These are phyloP conservation scores for Torymus tubicola DNA, from an alignment of 2,888 invertebrate species.

Conservation along the genomic window DNA sequence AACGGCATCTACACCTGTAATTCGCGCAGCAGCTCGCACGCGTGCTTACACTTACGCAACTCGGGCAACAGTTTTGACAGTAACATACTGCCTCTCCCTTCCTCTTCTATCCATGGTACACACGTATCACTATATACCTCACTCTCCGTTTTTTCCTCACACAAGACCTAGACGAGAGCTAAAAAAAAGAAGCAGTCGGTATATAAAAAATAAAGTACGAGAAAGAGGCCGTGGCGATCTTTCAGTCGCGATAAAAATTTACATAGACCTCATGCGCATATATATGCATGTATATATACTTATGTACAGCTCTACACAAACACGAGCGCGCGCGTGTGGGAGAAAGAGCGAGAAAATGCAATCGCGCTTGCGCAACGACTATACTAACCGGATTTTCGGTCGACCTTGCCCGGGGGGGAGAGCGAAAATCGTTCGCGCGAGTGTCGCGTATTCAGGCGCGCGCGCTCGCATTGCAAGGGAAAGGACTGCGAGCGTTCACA, in stretches of 20 bases:
- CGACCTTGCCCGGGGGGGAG: conserved; percentile 67
- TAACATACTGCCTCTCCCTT: conserved; percentile 34
- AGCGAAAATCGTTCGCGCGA: conserved; percentile 24
- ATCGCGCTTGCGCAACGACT: conserved; percentile 60
- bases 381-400: conserved; percentile 72
- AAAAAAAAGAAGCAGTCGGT: background rate
- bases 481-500: conserved; percentile 2
- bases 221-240: conserved; percentile 21
- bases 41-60: background rate
- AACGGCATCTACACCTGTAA: conserved; percentile 51
- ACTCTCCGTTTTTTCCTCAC: background rate
- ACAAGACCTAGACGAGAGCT: conserved; percentile 48
- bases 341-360: conserved; percentile 17
- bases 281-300: background rate
- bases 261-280: conserved; percentile 14
- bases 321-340: no score
- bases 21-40: conserved; percentile 13
- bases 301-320: background rate
- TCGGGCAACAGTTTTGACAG: conserved; percentile 27
- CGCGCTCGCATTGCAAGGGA: background rate
- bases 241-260: conserved; percentile 43
- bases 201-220: background rate
- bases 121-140: no score
- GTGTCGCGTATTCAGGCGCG: conserved; percentile 17
- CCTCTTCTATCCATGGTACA: no score